phyloP scores from a whole-genome alignment of 2,888 invertebrate genomes.

The Caenorhabditis sp. region DNA sequence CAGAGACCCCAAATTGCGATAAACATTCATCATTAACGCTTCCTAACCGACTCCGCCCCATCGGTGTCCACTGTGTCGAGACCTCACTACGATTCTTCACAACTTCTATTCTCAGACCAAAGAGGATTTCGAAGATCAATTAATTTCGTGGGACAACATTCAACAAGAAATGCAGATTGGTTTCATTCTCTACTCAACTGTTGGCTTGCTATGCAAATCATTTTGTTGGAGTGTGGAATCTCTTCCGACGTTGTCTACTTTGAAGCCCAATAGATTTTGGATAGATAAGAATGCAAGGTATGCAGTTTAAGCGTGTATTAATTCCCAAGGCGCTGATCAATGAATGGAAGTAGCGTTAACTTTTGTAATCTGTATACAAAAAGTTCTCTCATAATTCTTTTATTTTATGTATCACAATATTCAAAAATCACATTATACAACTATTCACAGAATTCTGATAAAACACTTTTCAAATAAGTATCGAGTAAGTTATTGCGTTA shows the following conservation, averaged over 20 bases:
- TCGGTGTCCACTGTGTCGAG: slow-evolving; percentile 30
- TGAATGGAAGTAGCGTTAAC: slow-evolving; percentile 15
- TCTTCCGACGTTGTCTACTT: slow-evolving; percentile 25
- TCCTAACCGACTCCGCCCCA: slow-evolving; percentile 34
- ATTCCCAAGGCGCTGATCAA: slow-evolving; percentile 16
- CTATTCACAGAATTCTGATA: background rate
- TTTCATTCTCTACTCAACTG: slow-evolving; percentile 6
- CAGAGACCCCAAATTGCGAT: background rate
- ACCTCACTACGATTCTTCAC: slow-evolving; percentile 25
- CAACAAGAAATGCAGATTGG: slow-evolving; percentile 47
- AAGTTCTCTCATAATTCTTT: background rate
- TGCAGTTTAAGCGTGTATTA: background rate
- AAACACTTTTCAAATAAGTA: no score
- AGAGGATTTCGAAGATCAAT: slow-evolving; percentile 32
- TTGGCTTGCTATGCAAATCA: fast-evolving
- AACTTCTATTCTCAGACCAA: slow-evolving; percentile 37
- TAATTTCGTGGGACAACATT: slow-evolving; percentile 25
- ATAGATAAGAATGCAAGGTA: background rate
- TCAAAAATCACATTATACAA: background rate
- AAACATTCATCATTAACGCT: no score
- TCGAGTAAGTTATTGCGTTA: no score
- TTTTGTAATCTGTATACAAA: no score
- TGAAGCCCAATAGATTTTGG: slow-evolving; percentile 3
- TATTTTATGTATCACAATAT: background rate
- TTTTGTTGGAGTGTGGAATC: background rate